These are phyloP conservation scores for Tinea semifulvella DNA, from an alignment of 2,888 invertebrate species.

Conservation along the genomic window DNA sequence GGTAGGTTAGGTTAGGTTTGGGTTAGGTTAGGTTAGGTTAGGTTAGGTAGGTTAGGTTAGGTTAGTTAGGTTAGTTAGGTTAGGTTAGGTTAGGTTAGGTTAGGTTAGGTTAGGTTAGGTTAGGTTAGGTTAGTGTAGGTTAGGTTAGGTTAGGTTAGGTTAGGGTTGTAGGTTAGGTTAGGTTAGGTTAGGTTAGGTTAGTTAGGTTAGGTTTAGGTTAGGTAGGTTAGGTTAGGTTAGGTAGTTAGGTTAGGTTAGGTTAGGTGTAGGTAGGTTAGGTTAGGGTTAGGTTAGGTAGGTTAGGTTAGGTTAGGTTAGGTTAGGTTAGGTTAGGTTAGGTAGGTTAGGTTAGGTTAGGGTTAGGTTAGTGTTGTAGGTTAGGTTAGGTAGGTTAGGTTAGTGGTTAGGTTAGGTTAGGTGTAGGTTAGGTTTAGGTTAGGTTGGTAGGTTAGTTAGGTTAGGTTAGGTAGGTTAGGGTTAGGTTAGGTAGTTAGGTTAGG, in stretches of 20 bases:
- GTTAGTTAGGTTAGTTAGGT: conserved; percentile 18
- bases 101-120: conserved; percentile 16
- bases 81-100: conserved; percentile 19
- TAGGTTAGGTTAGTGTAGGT: conserved; percentile 14
- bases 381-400: conserved; percentile 24
- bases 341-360: conserved; percentile 22
- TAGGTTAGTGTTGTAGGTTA: conserved; percentile 24
- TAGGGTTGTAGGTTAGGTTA: conserved; percentile 17
- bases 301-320: conserved; percentile 20
- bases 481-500: conserved; percentile 6
- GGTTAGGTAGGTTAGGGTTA: neutral
- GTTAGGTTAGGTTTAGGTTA: conserved; percentile 11
- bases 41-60: conserved; percentile 18
- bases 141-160: conserved; percentile 15
- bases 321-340: conserved; percentile 21
- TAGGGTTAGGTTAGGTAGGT: conserved; percentile 24
- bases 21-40: conserved; percentile 18
- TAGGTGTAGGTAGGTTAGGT: conserved; percentile 23
- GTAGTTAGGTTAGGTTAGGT: conserved; percentile 24
- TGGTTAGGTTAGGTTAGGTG: conserved; percentile 23
- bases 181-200: conserved; percentile 20
- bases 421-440: conserved; percentile 23
- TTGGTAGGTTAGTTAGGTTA: conserved; percentile 21
- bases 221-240: conserved; percentile 19
- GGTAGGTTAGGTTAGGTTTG: conserved; percentile 13